Conservation (phyloP, 2,113 vertebrate species). For the Bagarius yarrelli region DNA sequence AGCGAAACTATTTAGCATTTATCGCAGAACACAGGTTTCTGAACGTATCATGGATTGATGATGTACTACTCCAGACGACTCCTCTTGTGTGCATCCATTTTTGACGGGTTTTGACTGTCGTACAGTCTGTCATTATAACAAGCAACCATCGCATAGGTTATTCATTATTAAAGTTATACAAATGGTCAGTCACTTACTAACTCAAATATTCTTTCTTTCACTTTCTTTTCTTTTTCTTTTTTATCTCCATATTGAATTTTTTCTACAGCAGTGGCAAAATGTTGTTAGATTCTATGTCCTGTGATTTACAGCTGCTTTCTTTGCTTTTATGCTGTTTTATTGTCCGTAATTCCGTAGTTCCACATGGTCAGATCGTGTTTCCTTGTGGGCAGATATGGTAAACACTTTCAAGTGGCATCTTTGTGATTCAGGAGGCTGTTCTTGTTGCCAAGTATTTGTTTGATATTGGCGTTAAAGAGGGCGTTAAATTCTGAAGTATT, state of each 20-base stretch:
- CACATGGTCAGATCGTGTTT: constrained; percentile 20
- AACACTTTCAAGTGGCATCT: constrained; percentile 46
- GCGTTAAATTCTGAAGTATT: constrained; percentile 36
- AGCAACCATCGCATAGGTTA: too few species aligned
- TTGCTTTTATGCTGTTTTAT: constrained; percentile 26
- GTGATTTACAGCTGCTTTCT: constrained; percentile 3
- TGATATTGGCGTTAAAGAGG: constrained; percentile 48
- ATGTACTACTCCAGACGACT: too few species aligned
- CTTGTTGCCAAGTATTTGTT: constrained; percentile 50
- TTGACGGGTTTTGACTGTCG: too few species aligned
- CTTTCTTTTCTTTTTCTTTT: neutral
- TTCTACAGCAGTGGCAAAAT: neutral
- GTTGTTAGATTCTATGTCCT: neutral
- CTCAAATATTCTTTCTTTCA: neutral
- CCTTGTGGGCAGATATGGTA: constrained; percentile 36
- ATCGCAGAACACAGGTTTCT: too few species aligned
- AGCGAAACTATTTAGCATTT: too few species aligned
- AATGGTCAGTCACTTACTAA: neutral
- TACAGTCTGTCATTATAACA: too few species aligned
- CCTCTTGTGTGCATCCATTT: too few species aligned
- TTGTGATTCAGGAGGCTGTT: constrained; percentile 49
- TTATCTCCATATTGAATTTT: neutral
- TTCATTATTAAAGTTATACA: too few species aligned
- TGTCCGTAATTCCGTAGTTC: constrained; percentile 11
- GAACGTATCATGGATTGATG: too few species aligned